phyloP scores from a whole-genome alignment of 1,140 invertebrate genomes.

The Drosophila subpulchrella region DNA sequence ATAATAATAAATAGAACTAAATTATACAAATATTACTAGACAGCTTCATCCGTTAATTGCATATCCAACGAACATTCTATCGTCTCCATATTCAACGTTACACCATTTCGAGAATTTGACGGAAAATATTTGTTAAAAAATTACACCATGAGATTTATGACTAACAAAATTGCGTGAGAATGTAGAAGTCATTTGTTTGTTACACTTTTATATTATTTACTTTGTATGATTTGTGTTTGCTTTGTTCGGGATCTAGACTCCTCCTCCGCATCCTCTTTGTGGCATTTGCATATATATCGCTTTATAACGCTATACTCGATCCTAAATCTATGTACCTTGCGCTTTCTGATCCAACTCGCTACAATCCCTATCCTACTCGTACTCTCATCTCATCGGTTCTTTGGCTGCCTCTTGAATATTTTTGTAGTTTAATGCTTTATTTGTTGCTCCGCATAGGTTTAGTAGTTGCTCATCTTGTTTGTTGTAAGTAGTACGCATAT shows the following conservation, averaged over 20 bases:
- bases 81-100: constrained; percentile 29
- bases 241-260: constrained; percentile 15
- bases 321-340: constrained; percentile 70
- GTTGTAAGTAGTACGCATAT: constrained; percentile 53
- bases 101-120: constrained; percentile 46
- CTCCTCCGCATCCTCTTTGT: constrained; percentile 18
- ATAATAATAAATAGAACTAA: constrained; percentile 83
- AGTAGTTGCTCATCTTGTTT: constrained; percentile 38
- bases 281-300: constrained; percentile 42
- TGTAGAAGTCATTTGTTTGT: constrained; percentile 73
- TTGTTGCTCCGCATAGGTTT: constrained; percentile 60
- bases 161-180: constrained; percentile 80
- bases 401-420: constrained; percentile 66
- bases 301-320: constrained; percentile 54
- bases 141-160: constrained; percentile 75
- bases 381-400: constrained; percentile 5
- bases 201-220: constrained; percentile 53
- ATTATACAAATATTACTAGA: constrained; percentile 83
- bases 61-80: constrained; percentile 44
- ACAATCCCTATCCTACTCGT: constrained; percentile 14
- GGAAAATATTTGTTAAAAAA: constrained; percentile 65
- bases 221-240: constrained; percentile 61
- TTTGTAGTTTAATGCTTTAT: constrained; percentile 49
- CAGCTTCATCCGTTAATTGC: constrained; percentile 62
- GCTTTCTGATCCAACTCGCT: constrained; percentile 41